Evolutionary conservation across 2,888 invertebrate species (phyloP).

Genomic region (Danaus chrysippus): DNA sequence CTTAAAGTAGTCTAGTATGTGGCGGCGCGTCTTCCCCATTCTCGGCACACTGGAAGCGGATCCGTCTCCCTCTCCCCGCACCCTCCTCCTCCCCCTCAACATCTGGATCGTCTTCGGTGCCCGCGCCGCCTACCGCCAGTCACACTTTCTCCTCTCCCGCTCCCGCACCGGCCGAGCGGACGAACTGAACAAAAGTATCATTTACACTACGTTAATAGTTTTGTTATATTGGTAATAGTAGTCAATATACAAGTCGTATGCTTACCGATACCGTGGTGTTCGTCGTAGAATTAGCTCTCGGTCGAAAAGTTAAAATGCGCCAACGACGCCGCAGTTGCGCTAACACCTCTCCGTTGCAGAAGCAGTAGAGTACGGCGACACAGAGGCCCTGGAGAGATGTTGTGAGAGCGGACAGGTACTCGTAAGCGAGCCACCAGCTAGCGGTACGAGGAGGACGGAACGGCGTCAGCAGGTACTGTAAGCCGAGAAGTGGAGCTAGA

Average conservation of each 20-base stretch:
- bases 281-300: conserved; percentile 90
- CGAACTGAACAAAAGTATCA: conserved; percentile 79
- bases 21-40: conserved; percentile 68
- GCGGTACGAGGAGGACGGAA: conserved; percentile 86
- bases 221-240: neutral
- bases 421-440: conserved; percentile 88
- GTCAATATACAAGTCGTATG: conserved; percentile 15
- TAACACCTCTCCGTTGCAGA: conserved; percentile 97
- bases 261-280: conserved; percentile 94
- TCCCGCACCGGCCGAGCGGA: conserved; percentile 83
- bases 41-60: conserved; percentile 68
- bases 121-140: conserved; percentile 80
- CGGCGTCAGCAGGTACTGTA: conserved; percentile 93
- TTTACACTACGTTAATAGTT: neutral
- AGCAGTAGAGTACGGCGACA: conserved; percentile 94
- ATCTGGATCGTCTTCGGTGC: conserved; percentile 27
- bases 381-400: conserved; percentile 95
- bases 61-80: conserved; percentile 47
- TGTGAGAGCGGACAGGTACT: conserved; percentile 90
- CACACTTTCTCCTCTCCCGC: conserved; percentile 90
- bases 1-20: conserved; percentile 54
- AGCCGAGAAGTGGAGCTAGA: conserved; percentile 92
- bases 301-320: conserved; percentile 89
- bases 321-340: conserved; percentile 91
- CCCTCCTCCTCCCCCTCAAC: conserved; percentile 30